Evolutionary conservation across 2,797 vertebrate species (phyloP).

Genomic region (Loris lydekkerianus): DNA sequence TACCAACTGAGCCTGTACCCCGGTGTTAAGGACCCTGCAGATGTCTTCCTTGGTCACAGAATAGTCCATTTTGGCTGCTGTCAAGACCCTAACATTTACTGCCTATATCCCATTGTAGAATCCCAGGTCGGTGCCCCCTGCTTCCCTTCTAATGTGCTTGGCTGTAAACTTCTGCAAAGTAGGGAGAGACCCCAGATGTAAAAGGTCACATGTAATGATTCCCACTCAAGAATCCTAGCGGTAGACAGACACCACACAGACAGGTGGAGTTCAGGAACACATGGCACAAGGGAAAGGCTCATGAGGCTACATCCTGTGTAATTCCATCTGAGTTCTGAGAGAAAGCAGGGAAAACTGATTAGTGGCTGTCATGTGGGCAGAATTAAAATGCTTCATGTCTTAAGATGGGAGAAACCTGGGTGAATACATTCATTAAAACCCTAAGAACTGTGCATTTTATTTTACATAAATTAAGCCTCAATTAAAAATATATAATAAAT

Average conservation of each 20-base stretch:
- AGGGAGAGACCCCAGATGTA: not conserved
- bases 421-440: not conserved
- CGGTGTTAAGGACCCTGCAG: rapidly evolving
- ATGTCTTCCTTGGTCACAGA: not conserved
- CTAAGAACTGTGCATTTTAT: too few species aligned
- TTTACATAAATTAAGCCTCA: too few species aligned
- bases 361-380: too few species aligned
- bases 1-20: not conserved
- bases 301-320: not conserved
- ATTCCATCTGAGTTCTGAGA: not conserved
- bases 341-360: not conserved
- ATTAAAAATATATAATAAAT: too few species aligned
- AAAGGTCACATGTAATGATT: not conserved
- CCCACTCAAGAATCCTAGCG: too few species aligned
- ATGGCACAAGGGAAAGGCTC: not conserved
- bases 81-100: not conserved
- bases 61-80: slow-evolving; percentile 52
- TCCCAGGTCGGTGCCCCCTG: rapidly evolving
- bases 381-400: not conserved
- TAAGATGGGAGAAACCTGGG: not conserved
- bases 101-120: not conserved
- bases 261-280: not conserved
- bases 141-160: not conserved
- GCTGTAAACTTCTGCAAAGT: not conserved
- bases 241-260: not conserved